Base-by-base conservation (phyloP, 2,888 invertebrate genomes). In the Agriotes lineatus region DNA sequence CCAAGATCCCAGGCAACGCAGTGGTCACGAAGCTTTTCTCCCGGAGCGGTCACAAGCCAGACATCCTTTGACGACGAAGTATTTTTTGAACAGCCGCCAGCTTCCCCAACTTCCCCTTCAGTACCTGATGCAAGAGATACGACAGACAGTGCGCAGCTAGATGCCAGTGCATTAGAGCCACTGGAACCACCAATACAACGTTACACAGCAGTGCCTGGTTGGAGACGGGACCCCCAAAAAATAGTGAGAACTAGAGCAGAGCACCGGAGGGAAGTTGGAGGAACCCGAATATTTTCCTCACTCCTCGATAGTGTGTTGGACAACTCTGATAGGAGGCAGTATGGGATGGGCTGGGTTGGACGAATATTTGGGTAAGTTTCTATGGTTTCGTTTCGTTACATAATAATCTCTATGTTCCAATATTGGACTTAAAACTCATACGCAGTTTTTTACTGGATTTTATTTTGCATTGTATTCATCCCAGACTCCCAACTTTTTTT, bases 291-390 rank as follows among this genome's bases (percentile, higher is more conserved):
- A 75, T 90, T 91, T 71, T 89, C 93, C 10, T 90, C 90, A 58
- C 88, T 95, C 76, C 87, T 97, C 65, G 95, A 95, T 80, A 92
- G 94, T n/a, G 91, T 95, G 12, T 89, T 95, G 71, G 96, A 96
- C 83, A 96, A 96, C 85, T 96, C 96, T 14, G 91, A 96, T 82
- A 89, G 96, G 71, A 90, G 96, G 77, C 92, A 93, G 82, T 94
- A 91, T 83, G 92, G 95, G 78, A 90, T 93, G 91, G 91, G 96
- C 76, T 88, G 94, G 84, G 88, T 94, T 60, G 94, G 94, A 52
- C 87, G 91, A 77, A 87, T 93, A 80, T 92, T 94, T 81, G 90
- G 93, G 90, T 92, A 83, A 86, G 83, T 14, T 37, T 33, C 7
- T 45, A 35, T 12, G 5, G 20, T 14, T 10, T n/a, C n/a, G n/a